These are phyloP conservation scores for Forbesichthys papilliferus DNA, from an alignment of 2,113 vertebrate genomes.

Conservation along the genomic window DNA sequence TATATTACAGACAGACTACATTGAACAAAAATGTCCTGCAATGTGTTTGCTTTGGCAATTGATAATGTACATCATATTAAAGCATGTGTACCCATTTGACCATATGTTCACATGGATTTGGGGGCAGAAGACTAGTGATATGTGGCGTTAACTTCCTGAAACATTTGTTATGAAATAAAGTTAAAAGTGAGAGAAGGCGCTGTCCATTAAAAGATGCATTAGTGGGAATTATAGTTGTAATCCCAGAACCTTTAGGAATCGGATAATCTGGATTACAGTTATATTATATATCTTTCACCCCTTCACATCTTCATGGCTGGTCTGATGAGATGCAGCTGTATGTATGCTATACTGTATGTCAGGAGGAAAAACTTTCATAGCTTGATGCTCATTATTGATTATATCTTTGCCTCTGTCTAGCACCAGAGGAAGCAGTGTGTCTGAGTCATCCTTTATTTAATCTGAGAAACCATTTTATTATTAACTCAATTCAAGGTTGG, in stretches of 20 bases:
- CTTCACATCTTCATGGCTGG: background rate
- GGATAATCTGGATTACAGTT: conserved; percentile 71
- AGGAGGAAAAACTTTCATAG: too few species aligned
- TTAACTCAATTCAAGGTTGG: background rate
- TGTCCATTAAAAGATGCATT: conserved; percentile 71
- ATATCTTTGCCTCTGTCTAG: too few species aligned
- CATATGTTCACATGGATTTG: conserved; percentile 10
- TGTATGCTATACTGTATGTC: too few species aligned
- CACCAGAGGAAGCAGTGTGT: too few species aligned
- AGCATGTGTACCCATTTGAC: conserved; percentile 16
- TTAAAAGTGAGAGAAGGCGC: conserved; percentile 14
- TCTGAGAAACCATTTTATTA: conserved; percentile 35
- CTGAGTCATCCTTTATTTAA: conserved; percentile 37
- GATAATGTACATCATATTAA: background rate
- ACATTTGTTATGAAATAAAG: conserved; percentile 45
- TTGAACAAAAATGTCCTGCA: too few species aligned
- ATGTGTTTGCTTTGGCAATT: too few species aligned
- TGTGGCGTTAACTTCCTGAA: conserved; percentile 30
- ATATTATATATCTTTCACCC: conserved; percentile 45
- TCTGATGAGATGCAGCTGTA: too few species aligned
- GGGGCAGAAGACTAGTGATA: background rate
- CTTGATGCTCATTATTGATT: too few species aligned
- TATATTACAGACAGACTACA: too few species aligned
- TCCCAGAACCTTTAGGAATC: conserved; percentile 52
- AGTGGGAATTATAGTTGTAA: conserved; percentile 69